A percentile compares a stretch with the other conserved stretches of the same genome.
These are phyloP conservation scores for Narcine bancroftii DNA, from an alignment of 2,113 vertebrate species.

Conservation along the genomic window DNA sequence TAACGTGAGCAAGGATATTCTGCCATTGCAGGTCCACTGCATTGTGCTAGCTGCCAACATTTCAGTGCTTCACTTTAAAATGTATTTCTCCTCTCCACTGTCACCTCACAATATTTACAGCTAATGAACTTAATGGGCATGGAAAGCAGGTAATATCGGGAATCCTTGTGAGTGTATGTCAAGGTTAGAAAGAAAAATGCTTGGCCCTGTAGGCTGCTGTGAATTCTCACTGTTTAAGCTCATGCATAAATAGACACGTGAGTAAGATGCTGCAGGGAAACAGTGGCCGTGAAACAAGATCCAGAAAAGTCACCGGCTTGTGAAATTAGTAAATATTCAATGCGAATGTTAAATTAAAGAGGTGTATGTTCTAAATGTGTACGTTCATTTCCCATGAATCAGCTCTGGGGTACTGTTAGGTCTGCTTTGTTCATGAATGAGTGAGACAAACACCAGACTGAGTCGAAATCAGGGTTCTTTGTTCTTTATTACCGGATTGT, in stretches of 20 bases:
- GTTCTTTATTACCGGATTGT: too few species aligned
- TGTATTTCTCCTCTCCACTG: background rate
- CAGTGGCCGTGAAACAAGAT: background rate
- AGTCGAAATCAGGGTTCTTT: too few species aligned
- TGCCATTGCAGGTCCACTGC: too few species aligned
- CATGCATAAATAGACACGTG: background rate
- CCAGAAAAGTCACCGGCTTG: background rate
- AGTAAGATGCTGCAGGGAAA: background rate
- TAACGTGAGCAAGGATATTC: background rate
- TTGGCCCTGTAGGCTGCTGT: background rate
- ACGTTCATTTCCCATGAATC: background rate
- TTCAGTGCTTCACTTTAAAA: background rate
- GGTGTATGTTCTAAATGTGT: background rate
- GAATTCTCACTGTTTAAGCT: background rate
- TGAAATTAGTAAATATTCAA: too few species aligned
- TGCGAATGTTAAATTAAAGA: too few species aligned
- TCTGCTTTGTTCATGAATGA: too few species aligned
- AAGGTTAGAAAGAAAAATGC: background rate
- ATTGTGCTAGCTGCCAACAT: too few species aligned
- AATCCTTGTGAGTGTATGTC: background rate
- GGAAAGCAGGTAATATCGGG: background rate
- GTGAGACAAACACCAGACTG: too few species aligned
- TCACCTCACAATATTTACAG: background rate
- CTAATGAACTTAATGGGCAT: background rate
- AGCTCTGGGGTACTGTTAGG: background rate